A percentile compares a stretch with the other conserved stretches of the same genome.
Evolutionary conservation across 2,797 vertebrate species (phyloP).

Genomic region (Oreochromis grahami): DNA sequence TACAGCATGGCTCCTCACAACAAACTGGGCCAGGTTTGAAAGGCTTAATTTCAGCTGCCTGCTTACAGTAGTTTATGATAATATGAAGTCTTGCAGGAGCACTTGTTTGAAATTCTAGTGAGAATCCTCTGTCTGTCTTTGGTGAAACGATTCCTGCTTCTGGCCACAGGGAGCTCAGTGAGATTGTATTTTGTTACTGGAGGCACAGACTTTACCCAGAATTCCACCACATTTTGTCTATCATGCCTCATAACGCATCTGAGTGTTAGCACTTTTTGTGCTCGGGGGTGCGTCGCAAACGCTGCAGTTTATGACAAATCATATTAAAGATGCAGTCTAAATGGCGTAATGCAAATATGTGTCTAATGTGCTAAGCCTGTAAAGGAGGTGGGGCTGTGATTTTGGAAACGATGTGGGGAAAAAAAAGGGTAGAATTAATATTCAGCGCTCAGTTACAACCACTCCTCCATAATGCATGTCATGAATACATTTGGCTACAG

Average conservation of each 20-base stretch:
- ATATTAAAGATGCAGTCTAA: background rate
- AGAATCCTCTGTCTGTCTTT: background rate
- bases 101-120: constrained; percentile 10
- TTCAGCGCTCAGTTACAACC: constrained; percentile 10
- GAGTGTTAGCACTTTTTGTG: background rate
- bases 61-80: constrained; percentile 15
- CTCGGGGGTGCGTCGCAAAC: background rate
- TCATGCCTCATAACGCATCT: background rate
- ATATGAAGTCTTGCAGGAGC: constrained; percentile 1
- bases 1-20: constrained; percentile 1
- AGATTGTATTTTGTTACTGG: constrained; percentile 23
- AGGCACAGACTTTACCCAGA: constrained; percentile 44
- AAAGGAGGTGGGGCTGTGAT: background rate
- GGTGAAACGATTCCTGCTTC: background rate
- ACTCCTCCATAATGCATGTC: constrained; percentile 37
- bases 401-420: background rate
- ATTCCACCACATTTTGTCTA: constrained; percentile 41
- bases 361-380: background rate
- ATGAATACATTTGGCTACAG: constrained; percentile 37
- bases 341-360: background rate
- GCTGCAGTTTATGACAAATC: background rate
- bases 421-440: constrained; percentile 17
- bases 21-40: constrained; percentile 23
- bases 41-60: constrained; percentile 29
- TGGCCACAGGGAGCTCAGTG: background rate